Evolutionary conservation across 2,797 vertebrate genomes (phyloP).

Genomic region (Picus viridis): DNA sequence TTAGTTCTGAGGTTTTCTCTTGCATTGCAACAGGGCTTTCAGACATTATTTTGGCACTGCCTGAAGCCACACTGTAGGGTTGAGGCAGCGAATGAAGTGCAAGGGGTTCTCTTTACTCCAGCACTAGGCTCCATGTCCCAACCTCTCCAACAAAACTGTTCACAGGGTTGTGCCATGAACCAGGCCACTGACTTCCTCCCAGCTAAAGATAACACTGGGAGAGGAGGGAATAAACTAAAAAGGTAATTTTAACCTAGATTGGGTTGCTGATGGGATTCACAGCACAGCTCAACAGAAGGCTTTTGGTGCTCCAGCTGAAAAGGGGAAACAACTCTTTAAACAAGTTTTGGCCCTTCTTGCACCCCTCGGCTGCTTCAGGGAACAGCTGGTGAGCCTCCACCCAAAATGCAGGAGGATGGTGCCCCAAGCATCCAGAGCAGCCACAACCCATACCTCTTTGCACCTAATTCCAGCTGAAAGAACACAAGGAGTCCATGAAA

Average conservation of each 20-base stretch:
- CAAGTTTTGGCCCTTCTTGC: background rate
- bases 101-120: background rate
- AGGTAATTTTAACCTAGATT: background rate
- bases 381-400: fast-evolving
- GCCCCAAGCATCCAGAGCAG: fast-evolving
- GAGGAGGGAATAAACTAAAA: background rate
- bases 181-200: background rate
- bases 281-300: background rate
- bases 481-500: background rate
- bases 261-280: background rate
- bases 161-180: fast-evolving
- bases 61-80: fast-evolving
- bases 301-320: background rate
- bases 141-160: background rate
- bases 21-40: background rate
- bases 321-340: background rate
- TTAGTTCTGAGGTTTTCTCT: background rate
- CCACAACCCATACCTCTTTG: fast-evolving
- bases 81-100: background rate
- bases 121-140: background rate
- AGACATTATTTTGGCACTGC: fast-evolving
- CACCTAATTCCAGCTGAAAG: too few species aligned
- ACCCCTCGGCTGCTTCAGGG: background rate
- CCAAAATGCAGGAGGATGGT: background rate
- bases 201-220: background rate